A percentile compares a stretch with the other conserved stretches of the same genome.
Conservation (phyloP, 92 coral and sea anemone genomes). For the Zoanthus solanderi region DNA sequence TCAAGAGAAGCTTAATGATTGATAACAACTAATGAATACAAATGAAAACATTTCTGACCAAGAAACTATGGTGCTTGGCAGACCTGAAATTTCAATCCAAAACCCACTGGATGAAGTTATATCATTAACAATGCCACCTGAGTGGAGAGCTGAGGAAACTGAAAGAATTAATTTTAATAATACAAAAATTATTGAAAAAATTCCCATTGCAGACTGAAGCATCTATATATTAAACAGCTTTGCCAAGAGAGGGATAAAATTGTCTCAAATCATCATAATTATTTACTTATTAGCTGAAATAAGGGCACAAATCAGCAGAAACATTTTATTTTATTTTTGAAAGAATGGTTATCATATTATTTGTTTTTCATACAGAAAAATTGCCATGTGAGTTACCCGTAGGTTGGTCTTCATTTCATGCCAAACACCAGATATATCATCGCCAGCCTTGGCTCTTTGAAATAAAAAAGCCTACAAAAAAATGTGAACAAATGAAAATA, state of each 20-base stretch:
- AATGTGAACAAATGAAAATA: slow-evolving; percentile 36
- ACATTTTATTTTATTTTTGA: not conserved
- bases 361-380: not conserved
- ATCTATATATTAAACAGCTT: too few relatives aligned
- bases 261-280: not conserved
- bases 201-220: too few relatives aligned
- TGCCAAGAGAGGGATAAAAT: not conserved
- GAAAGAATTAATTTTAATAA: too few relatives aligned
- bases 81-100: too few relatives aligned
- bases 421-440: slow-evolving; percentile 86
- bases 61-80: too few relatives aligned
- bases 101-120: too few relatives aligned
- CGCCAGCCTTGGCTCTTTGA: slow-evolving; percentile 81
- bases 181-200: too few relatives aligned
- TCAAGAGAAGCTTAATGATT: too few relatives aligned
- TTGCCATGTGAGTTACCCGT: slow-evolving; percentile 69
- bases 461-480: slow-evolving; percentile 86
- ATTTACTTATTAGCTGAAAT: not conserved
- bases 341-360: not conserved
- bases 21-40: too few relatives aligned
- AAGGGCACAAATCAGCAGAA: not conserved
- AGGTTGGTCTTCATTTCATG: slow-evolving; percentile 74
- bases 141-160: too few relatives aligned
- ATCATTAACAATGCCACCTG: too few relatives aligned
- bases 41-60: too few relatives aligned